Base-by-base conservation (phyloP, 2,888 invertebrate species). In the Acronicta alni region DNA sequence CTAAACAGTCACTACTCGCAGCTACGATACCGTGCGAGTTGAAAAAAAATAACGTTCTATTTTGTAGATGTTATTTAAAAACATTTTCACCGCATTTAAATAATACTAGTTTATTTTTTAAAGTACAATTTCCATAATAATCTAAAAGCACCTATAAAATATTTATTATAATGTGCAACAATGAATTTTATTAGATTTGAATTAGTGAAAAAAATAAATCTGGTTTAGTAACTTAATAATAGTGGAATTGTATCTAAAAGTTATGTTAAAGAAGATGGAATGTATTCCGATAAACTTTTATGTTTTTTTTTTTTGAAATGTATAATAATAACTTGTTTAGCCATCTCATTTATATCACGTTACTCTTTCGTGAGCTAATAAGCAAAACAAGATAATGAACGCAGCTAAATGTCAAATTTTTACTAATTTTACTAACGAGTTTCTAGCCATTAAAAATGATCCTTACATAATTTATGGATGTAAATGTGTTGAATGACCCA, bases 281-380 rank as follows among this genome's bases (percentile, higher is more conserved):
- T 35, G 6, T n/a, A n/a, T 35, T 35, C n/a, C 14, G 4, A 12
- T 30, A 32, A 12, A 12, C 14, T 32, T 35, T 35, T 35, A n/a
- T 35, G 14, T 41, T 42, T 42, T n/a, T 5, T 14, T 20, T 1
- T 42, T 20, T 41, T 23, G 3, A 23, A 10, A 15, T n/a, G 10
- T 12, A 26, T 26, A n/a, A n/a, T n/a, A n/a, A n/a, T n/a, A 66
- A 55, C 71, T 42, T 49, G 65, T 66, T 64, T 53, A 20, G 18
- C 9, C 37, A 48, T 35, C 5, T 37, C 2, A 45, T 58, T 38
- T 43, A 10, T 49, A 48, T 43, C 70, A 75, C 62, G 70, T 18
- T 14, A 37, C 18, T 30, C 12, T 48, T 32, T 35, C 67, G 67
- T 77, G 77, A 51, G 39, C 47, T 18, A 23, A 57, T 44, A 14